phyloP scores from a whole-genome alignment of 2,113 vertebrate species.

The Daphoenositta chrysoptera region DNA sequence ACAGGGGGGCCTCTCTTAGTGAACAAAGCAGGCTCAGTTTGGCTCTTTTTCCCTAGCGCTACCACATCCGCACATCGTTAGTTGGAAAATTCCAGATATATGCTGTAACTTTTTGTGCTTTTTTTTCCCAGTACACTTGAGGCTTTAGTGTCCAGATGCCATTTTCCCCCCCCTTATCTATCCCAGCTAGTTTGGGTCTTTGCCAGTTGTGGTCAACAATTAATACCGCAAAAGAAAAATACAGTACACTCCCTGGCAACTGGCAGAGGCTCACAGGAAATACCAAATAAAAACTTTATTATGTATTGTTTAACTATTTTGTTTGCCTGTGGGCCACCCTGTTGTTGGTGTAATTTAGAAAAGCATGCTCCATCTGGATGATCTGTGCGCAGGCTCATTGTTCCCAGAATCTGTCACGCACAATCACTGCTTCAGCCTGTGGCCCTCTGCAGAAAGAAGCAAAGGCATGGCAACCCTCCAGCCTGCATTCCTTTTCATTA shows the following conservation, averaged over 20 bases:
- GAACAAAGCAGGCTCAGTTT: constrained; percentile 99
- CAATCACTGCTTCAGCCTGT: constrained; percentile 75
- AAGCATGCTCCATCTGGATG: constrained; percentile 76
- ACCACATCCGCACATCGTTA: constrained; percentile 99
- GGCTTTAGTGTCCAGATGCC: constrained; percentile 94
- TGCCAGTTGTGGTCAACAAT: constrained; percentile 83
- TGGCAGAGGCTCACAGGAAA: constrained; percentile 82
- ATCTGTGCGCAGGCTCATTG: constrained; percentile 69
- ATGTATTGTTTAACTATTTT: constrained; percentile 82
- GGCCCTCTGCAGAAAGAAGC: constrained; percentile 73
- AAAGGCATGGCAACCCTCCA: constrained; percentile 76
- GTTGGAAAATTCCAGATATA: constrained; percentile 99
- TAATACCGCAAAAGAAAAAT: constrained; percentile 80
- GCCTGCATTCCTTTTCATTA: constrained; percentile 78
- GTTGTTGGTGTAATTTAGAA: constrained; percentile 74
- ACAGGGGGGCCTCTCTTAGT: constrained; percentile 89
- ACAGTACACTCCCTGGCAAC: constrained; percentile 79
- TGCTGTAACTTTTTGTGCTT: constrained; percentile 93
- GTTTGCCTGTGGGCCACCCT: constrained; percentile 79
- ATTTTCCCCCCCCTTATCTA: constrained; percentile 76
- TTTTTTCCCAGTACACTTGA: constrained; percentile 80
- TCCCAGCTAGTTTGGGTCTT: constrained; percentile 74
- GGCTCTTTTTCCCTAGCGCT: constrained; percentile 90
- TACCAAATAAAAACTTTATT: constrained; percentile 84
- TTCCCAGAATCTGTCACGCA: constrained; percentile 75